A percentile compares a stretch with the other conserved stretches of the same genome.
phyloP scores from a whole-genome alignment of 53 echinoderm and acorn worm species.

The Antedon mediterranea region DNA sequence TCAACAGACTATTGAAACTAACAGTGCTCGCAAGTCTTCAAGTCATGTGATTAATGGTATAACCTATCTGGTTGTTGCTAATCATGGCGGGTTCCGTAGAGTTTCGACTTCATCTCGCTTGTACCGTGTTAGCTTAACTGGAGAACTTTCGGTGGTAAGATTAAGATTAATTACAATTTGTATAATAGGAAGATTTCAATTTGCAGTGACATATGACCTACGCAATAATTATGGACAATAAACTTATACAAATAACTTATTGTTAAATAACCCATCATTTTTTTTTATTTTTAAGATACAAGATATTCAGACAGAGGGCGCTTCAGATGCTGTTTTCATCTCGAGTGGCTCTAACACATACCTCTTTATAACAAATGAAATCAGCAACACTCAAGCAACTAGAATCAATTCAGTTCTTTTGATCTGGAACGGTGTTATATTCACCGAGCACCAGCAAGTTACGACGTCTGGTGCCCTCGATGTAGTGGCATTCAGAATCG shows the following conservation, averaged over 20 bases:
- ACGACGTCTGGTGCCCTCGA: constrained; percentile 35
- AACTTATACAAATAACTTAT: background rate
- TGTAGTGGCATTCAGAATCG: constrained; percentile 33
- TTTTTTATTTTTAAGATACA: constrained; percentile 37
- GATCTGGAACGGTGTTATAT: constrained; percentile 69
- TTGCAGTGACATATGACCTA: background rate
- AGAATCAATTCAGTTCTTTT: constrained; percentile 37
- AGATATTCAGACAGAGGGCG: constrained; percentile 64
- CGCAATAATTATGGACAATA: too few relatives aligned
- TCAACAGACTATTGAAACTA: constrained; percentile 84
- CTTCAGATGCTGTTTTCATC: constrained; percentile 68
- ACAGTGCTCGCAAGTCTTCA: constrained; percentile 53
- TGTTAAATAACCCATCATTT: background rate
- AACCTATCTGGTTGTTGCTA: constrained; percentile 62
- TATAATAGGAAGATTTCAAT: background rate
- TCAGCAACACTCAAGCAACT: constrained; percentile 43
- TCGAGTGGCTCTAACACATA: constrained; percentile 59
- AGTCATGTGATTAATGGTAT: constrained; percentile 36
- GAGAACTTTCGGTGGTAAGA: constrained; percentile 57
- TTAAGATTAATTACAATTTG: constrained; percentile 15
- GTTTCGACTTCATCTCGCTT: constrained; percentile 46
- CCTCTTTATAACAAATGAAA: constrained; percentile 54
- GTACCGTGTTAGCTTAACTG: constrained; percentile 41
- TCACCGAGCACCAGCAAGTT: constrained; percentile 25
- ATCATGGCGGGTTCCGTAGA: constrained; percentile 50